Evolutionary conservation across 2,888 invertebrate species (phyloP).

Genomic region (Papilio demoleus): DNA sequence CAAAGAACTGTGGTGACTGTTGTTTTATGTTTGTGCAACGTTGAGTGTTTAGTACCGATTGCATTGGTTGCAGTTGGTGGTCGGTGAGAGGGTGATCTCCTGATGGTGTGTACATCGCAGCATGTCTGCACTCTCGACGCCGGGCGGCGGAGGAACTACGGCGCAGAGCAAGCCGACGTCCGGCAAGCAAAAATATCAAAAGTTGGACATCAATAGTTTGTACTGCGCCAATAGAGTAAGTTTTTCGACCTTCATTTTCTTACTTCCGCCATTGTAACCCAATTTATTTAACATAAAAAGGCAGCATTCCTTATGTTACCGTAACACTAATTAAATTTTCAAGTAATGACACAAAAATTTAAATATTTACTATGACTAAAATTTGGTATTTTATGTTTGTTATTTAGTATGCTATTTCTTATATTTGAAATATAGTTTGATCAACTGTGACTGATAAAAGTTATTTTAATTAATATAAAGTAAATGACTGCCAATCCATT

Average conservation of each 20-base stretch:
- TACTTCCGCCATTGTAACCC: slow-evolving; percentile 24
- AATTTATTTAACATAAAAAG: neutral
- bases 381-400: too few species aligned
- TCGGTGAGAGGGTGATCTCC: slow-evolving; percentile 79
- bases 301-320: neutral
- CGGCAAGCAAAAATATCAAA: slow-evolving; percentile 97
- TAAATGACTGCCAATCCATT: neutral
- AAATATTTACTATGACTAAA: neutral
- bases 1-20: slow-evolving; percentile 51
- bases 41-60: slow-evolving; percentile 53
- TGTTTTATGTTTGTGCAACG: slow-evolving; percentile 50
- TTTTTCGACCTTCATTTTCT: slow-evolving; percentile 48
- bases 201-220: slow-evolving; percentile 98
- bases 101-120: slow-evolving; percentile 97
- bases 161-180: slow-evolving; percentile 83
- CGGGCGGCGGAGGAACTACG: slow-evolving; percentile 85
- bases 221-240: slow-evolving; percentile 94
- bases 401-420: neutral
- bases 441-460: too few species aligned
- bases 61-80: slow-evolving; percentile 79
- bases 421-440: too few species aligned
- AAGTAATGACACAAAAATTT: neutral
- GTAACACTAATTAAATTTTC: neutral
- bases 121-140: slow-evolving; percentile 98
- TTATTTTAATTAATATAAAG: too few species aligned